Percentiles rank a stretch among this genome's conserved stretches.
Evolutionary conservation across 2,797 vertebrate genomes (phyloP).

Genomic region (Rallus crepitans): DNA sequence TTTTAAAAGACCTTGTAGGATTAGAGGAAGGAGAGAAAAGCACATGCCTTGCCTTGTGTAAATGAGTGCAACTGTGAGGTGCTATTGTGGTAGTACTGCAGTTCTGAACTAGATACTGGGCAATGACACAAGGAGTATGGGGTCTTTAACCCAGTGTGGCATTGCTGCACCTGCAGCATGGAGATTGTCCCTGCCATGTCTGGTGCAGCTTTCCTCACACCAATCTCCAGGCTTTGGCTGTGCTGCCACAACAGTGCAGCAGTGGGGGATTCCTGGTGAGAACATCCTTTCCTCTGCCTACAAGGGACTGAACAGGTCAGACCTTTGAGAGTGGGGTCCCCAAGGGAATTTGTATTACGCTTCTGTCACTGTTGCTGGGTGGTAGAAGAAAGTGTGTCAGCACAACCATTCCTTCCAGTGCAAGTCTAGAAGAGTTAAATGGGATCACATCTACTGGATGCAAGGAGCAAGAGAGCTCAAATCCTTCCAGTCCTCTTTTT

Average conservation of each 20-base stretch:
- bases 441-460: background rate
- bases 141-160: accelerated
- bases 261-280: background rate
- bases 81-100: accelerated
- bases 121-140: accelerated
- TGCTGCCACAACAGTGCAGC: accelerated
- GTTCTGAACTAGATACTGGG: accelerated
- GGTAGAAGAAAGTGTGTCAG: background rate
- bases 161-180: accelerated
- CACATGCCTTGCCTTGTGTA: background rate
- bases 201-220: background rate
- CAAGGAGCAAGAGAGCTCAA: background rate
- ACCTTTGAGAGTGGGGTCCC: background rate
- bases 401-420: background rate
- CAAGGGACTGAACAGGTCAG: background rate
- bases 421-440: background rate
- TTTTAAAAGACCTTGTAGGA: background rate
- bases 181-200: background rate
- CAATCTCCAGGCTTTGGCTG: accelerated
- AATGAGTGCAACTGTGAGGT: accelerated
- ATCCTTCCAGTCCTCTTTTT: background rate
- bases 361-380: background rate
- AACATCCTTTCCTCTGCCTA: background rate
- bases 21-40: background rate
- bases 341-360: background rate